A percentile compares a stretch with the other conserved stretches of the same genome.
Conservation (phyloP, 1,140 invertebrate genomes). For the Holotrichia oblita region DNA sequence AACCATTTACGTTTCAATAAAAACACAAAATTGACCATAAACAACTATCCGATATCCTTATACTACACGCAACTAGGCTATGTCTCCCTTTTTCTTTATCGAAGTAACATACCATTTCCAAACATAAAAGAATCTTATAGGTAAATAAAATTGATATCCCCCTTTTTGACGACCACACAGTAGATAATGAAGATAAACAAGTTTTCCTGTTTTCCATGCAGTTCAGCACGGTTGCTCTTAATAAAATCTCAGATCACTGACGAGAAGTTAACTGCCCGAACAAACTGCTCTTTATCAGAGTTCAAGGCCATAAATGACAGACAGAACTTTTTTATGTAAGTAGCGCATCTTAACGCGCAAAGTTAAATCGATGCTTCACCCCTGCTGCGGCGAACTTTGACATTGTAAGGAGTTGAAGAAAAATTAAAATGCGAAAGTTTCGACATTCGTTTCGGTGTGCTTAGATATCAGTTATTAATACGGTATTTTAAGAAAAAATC, state of each 20-base stretch:
- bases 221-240: not conserved
- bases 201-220: not conserved
- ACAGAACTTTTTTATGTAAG: slow-evolving; percentile 14
- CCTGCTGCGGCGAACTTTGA: not conserved
- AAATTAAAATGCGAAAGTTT: slow-evolving; percentile 7
- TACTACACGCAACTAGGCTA: not conserved
- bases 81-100: not conserved
- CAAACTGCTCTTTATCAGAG: not conserved
- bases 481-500: not conserved
- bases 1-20: not conserved
- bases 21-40: not conserved
- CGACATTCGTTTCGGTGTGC: not conserved
- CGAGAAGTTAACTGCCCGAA: not conserved
- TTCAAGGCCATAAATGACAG: slow-evolving; percentile 11
- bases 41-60: not conserved
- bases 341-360: not conserved
- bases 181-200: not conserved
- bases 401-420: not conserved
- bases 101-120: not conserved
- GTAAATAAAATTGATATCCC: not conserved
- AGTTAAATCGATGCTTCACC: slow-evolving; percentile 13
- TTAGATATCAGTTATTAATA: slow-evolving; percentile 21
- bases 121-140: not conserved
- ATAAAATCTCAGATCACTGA: not conserved
- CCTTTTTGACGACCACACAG: not conserved